Percentiles rank a stretch among this genome's conserved stretches.
Evolutionary conservation across 2,797 vertebrate species (phyloP).

Genomic region (Neopelma chrysocephalum): DNA sequence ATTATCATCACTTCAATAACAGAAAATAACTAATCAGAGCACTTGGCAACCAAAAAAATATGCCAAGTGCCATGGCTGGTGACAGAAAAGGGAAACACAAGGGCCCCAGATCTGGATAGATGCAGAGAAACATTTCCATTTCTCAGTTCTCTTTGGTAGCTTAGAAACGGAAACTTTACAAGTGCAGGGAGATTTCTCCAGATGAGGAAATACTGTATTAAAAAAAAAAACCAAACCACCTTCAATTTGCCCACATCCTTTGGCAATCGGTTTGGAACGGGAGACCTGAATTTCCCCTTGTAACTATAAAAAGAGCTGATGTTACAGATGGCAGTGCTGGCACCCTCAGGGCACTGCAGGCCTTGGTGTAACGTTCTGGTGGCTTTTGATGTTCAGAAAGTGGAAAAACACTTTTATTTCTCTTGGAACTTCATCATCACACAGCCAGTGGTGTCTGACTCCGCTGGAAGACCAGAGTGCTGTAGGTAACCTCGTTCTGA

Average conservation of each 20-base stretch:
- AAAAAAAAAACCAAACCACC: background rate
- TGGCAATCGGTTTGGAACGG: background rate
- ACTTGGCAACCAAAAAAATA: background rate
- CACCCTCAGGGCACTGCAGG: background rate
- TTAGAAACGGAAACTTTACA: background rate
- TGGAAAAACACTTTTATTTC: background rate
- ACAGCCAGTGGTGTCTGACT: accelerated
- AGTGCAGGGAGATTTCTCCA: background rate
- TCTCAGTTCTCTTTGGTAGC: background rate
- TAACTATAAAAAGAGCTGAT: background rate
- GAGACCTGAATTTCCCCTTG: background rate
- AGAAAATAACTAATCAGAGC: background rate
- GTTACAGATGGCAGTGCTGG: background rate
- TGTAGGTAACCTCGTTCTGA: conserved; percentile 32
- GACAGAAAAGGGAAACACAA: background rate
- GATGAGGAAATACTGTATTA: background rate
- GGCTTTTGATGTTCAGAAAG: background rate
- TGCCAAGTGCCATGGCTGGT: background rate
- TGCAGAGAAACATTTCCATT: background rate
- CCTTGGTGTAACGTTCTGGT: accelerated
- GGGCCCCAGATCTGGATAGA: accelerated
- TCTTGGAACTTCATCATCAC: background rate
- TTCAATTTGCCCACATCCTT: background rate
- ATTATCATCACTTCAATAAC: background rate
- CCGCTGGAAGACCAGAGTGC: background rate